phyloP scores from a whole-genome alignment of 2,113 vertebrate species.

The Passerina amoena region DNA sequence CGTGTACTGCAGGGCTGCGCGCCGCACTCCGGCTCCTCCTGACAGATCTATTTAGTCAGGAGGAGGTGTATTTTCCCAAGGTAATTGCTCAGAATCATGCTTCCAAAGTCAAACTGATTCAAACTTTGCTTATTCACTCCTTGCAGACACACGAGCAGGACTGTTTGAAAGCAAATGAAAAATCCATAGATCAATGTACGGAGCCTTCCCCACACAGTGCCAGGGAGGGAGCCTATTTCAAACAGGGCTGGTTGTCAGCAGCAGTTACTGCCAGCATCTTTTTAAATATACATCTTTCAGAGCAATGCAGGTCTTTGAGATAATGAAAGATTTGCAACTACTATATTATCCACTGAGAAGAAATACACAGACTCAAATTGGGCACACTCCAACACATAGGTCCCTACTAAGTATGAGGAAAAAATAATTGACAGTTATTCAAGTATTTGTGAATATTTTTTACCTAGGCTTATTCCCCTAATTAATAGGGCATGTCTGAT shows the following conservation, averaged over 20 bases:
- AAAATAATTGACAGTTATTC: slow-evolving; percentile 53
- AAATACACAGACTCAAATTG: not conserved
- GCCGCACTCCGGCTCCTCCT: slow-evolving; percentile 44
- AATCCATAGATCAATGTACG: slow-evolving; percentile 52
- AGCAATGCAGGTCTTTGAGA: slow-evolving; percentile 51
- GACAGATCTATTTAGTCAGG: slow-evolving; percentile 79
- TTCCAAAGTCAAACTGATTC: slow-evolving; percentile 77
- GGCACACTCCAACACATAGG: not conserved
- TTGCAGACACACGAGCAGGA: slow-evolving; percentile 44
- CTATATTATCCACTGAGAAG: slow-evolving; percentile 9
- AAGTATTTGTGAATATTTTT: not conserved
- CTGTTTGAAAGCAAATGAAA: slow-evolving; percentile 72
- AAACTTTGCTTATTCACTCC: slow-evolving; percentile 72
- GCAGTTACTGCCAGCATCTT: slow-evolving; percentile 59
- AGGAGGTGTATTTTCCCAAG: slow-evolving; percentile 62
- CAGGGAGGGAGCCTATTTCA: slow-evolving; percentile 57
- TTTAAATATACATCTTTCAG: slow-evolving; percentile 65
- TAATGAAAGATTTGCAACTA: slow-evolving; percentile 61
- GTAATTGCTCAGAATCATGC: slow-evolving; percentile 76
- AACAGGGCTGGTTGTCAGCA: slow-evolving; percentile 28
- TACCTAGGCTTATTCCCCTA: not conserved
- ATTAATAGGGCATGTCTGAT: slow-evolving; percentile 13
- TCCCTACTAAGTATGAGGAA: not conserved
- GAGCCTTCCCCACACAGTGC: slow-evolving; percentile 24
- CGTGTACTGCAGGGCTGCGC: slow-evolving; percentile 34